Evolutionary conservation across 2,888 invertebrate genomes (phyloP).

Genomic region (Pollenia griseotomentosa): DNA sequence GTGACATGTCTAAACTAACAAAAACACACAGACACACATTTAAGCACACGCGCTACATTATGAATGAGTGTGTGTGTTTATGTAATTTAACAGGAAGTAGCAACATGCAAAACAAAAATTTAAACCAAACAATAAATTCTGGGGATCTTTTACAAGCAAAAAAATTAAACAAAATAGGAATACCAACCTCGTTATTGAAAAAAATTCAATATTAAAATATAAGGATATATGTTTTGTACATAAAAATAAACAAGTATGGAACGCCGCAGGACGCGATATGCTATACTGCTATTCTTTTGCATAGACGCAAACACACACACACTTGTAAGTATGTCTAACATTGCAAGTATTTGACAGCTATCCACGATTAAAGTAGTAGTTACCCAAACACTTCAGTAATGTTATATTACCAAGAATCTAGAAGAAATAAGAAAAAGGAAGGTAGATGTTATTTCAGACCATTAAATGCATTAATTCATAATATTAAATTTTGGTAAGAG

Average conservation of each 20-base stretch:
- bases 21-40: not conserved
- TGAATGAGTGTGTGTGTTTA: not conserved
- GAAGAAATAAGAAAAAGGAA: constrained; percentile 5
- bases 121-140: constrained; percentile 61
- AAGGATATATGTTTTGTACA: constrained; percentile 39
- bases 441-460: not conserved
- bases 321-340: not conserved
- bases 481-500: not conserved
- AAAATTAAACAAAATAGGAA: not conserved
- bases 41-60: not conserved
- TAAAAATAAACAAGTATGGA: constrained; percentile 43
- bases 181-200: constrained; percentile 46
- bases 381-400: constrained; percentile 58
- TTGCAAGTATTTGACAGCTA: constrained; percentile 66
- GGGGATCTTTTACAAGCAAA: constrained; percentile 19
- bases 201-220: constrained; percentile 49
- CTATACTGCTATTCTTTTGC: constrained; percentile 34
- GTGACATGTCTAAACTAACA: constrained; percentile 25
- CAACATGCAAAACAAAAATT: constrained; percentile 7
- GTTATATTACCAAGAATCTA: constrained; percentile 39
- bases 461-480: constrained; percentile 16
- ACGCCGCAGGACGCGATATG: constrained; percentile 51
- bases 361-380: constrained; percentile 66
- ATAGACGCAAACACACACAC: constrained; percentile 11
- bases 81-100: constrained; percentile 6